Evolutionary conservation across 2,113 vertebrate species (phyloP).

Genomic region (Lutjanus erythropterus): DNA sequence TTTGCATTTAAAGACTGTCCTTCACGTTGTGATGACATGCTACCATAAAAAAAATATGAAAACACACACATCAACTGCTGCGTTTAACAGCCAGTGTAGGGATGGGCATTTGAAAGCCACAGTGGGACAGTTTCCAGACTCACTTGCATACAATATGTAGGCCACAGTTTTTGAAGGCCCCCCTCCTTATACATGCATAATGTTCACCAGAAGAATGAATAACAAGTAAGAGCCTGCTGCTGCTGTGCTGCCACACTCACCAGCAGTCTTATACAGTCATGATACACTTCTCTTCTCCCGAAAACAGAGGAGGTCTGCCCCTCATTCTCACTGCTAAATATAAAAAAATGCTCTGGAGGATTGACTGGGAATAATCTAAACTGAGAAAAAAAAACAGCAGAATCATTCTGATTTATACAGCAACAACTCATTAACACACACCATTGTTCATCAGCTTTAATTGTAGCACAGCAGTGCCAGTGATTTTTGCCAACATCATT

Average conservation of each 20-base stretch:
- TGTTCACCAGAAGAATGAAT: conserved; percentile 20
- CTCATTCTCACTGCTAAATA: conserved; percentile 16
- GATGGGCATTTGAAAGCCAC: conserved; percentile 12
- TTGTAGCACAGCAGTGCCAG: conserved; percentile 30
- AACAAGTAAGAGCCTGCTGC: conserved; percentile 13
- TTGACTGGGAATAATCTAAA: conserved; percentile 12
- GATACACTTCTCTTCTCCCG: not conserved
- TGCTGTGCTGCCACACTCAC: conserved; percentile 3
- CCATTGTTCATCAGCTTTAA: conserved; percentile 33
- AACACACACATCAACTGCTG: not conserved
- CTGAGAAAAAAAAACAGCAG: not conserved
- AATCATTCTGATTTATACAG: conserved; percentile 22
- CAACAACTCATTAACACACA: conserved; percentile 41
- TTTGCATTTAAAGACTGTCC: conserved; percentile 20
- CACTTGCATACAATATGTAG: conserved; percentile 46
- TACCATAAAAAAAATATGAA: conserved; percentile 8
- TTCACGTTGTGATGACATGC: conserved; percentile 6
- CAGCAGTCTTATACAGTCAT: conserved; percentile 7
- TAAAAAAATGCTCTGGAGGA: not conserved
- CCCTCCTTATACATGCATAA: conserved; percentile 21
- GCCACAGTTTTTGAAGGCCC: conserved; percentile 14
- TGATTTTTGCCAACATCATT: conserved; percentile 12
- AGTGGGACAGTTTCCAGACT: conserved; percentile 21
- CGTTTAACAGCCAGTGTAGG: not conserved
- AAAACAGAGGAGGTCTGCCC: not conserved